Conservation (phyloP, 2,113 vertebrate species). For the Sminthopsis crassicaudata region DNA sequence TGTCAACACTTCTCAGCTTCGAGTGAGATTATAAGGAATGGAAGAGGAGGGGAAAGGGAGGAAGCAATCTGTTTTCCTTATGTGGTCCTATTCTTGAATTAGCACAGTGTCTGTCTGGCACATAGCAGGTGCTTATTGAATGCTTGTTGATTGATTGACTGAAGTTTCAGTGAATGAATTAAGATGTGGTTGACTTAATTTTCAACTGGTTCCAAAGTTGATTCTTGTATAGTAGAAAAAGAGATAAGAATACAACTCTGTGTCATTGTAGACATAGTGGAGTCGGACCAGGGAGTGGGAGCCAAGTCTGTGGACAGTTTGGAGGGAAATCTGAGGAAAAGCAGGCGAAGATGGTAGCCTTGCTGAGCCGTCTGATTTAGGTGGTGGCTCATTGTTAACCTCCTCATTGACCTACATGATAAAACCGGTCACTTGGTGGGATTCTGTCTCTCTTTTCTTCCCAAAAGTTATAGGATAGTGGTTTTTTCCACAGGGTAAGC, state of each 20-base stretch:
- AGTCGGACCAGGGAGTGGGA: not conserved
- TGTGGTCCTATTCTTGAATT: not conserved
- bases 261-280: not conserved
- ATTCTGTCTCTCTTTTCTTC: slow-evolving; percentile 58
- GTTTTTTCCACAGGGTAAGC: not conserved
- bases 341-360: slow-evolving; percentile 8
- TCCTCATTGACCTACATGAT: slow-evolving; percentile 54
- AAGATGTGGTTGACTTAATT: not conserved
- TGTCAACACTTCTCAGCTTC: slow-evolving; percentile 25
- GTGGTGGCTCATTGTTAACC: slow-evolving; percentile 28
- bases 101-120: slow-evolving; percentile 37
- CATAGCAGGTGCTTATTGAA: not conserved
- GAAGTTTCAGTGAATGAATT: not conserved
- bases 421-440: slow-evolving; percentile 44
- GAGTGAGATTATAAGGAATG: slow-evolving; percentile 24
- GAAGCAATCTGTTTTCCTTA: slow-evolving; percentile 12
- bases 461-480: slow-evolving; percentile 47
- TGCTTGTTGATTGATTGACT: not conserved
- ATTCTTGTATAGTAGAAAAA: slow-evolving; percentile 57
- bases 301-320: slow-evolving; percentile 4
- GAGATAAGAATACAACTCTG: slow-evolving; percentile 4
- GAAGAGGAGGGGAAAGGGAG: not conserved
- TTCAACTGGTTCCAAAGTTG: slow-evolving; percentile 46
- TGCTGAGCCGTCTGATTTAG: slow-evolving; percentile 58
- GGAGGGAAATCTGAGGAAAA: slow-evolving; percentile 44